Conservation (phyloP, 2,113 vertebrate genomes). For the Melospiza melodia region DNA sequence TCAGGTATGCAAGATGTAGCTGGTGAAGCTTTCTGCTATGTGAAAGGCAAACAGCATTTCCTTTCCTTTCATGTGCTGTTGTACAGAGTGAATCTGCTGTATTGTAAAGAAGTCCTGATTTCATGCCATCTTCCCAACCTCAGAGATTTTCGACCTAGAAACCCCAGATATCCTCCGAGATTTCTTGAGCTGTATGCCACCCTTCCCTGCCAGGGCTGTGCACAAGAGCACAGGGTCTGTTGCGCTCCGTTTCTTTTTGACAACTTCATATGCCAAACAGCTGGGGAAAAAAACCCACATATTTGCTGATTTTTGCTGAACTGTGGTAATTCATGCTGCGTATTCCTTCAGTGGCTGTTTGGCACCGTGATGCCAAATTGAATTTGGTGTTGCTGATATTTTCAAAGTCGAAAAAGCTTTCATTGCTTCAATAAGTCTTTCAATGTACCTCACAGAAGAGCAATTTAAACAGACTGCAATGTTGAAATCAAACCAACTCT, state of each 20-base stretch:
- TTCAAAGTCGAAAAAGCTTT: background rate
- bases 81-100: background rate
- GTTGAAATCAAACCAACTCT: background rate
- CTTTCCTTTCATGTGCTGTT: background rate
- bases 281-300: fast-evolving
- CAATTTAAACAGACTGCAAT: background rate
- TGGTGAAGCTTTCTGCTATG: background rate
- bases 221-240: background rate
- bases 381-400: background rate
- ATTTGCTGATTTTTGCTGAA: background rate
- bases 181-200: background rate
- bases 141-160: background rate
- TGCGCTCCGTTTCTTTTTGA: background rate
- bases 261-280: background rate
- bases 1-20: background rate
- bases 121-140: background rate
- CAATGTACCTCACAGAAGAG: background rate
- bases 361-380: background rate
- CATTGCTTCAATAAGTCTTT: background rate
- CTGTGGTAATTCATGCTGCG: background rate
- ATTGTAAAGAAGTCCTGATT: background rate
- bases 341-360: background rate
- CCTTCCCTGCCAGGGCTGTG: background rate
- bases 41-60: background rate
- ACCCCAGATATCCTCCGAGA: background rate